Evolutionary conservation across 2,113 vertebrate species (phyloP).

Genomic region (Gorsachius goisagi): DNA sequence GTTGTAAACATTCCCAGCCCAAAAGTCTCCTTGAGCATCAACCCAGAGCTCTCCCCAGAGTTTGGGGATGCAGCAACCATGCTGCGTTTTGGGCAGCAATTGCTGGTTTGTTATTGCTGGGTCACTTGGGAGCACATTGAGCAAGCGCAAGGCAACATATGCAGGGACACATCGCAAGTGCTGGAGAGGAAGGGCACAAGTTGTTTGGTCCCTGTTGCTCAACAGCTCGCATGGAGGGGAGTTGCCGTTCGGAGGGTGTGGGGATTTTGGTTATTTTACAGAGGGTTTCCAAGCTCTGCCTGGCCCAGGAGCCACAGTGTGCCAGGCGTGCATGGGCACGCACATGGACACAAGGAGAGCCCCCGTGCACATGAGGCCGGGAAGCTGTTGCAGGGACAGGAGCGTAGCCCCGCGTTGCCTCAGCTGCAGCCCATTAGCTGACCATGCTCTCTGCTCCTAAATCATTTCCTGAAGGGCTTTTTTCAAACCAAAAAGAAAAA

Average conservation of each 20-base stretch:
- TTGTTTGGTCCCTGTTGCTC: not conserved
- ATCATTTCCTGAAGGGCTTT: constrained; percentile 72
- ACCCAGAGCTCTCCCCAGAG: not conserved
- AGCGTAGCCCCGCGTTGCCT: constrained; percentile 1
- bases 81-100: not conserved
- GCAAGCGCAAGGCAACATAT: not conserved
- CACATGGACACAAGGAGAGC: accelerated
- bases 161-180: not conserved
- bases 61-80: not conserved
- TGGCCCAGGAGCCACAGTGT: not conserved
- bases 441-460: constrained; percentile 65
- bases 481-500: constrained; percentile 17
- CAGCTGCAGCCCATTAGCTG: constrained; percentile 71
- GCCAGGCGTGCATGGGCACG: accelerated
- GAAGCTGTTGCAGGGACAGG: not conserved
- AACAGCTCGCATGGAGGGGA: not conserved
- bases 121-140: not conserved
- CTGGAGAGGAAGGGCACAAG: not conserved
- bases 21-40: not conserved
- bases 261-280: accelerated
- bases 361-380: accelerated
- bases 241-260: accelerated
- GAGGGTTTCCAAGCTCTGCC: not conserved
- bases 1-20: accelerated
- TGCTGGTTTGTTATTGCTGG: not conserved